Evolutionary conservation across 2,113 vertebrate species (phyloP).

Genomic region (Sebastes schlegelii): DNA sequence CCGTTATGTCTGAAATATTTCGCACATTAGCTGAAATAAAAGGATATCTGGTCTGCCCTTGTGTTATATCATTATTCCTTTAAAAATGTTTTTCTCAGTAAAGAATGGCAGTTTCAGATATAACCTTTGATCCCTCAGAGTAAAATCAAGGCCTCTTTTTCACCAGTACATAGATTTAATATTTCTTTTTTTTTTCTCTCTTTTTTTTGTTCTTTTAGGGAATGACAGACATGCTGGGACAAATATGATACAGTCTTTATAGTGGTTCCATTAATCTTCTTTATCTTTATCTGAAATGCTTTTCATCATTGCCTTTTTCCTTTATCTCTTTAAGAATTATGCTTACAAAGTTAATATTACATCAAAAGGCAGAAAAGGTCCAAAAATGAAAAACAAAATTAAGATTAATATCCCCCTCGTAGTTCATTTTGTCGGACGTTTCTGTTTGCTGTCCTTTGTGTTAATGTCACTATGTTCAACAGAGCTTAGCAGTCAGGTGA

Average conservation of each 20-base stretch:
- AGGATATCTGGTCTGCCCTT: constrained; percentile 81
- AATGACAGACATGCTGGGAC: constrained; percentile 96
- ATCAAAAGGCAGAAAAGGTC: constrained; percentile 87
- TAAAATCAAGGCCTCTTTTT: constrained; percentile 89
- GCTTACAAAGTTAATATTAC: constrained; percentile 94
- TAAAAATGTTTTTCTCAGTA: constrained; percentile 82
- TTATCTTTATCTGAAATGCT: constrained; percentile 78
- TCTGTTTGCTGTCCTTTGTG: constrained; percentile 50
- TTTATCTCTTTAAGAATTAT: constrained; percentile 91
- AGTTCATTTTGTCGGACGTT: constrained; percentile 59
- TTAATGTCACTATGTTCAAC: constrained; percentile 82
- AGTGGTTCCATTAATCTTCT: constrained; percentile 76
- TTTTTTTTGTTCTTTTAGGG: constrained; percentile 74
- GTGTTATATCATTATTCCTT: constrained; percentile 71
- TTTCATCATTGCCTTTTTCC: constrained; percentile 76
- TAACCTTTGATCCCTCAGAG: constrained; percentile 84
- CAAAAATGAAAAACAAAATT: constrained; percentile 81
- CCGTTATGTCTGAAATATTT: constrained; percentile 67
- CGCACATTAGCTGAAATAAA: constrained; percentile 76
- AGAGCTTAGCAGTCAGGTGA: constrained; percentile 98
- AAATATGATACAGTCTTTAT: constrained; percentile 87
- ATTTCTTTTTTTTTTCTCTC: constrained; percentile 71
- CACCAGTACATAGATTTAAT: constrained; percentile 85
- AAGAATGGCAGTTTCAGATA: constrained; percentile 89
- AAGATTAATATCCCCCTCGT: constrained; percentile 71